Base-by-base conservation (phyloP, 2,797 vertebrate genomes). In the Natrix natrix region DNA sequence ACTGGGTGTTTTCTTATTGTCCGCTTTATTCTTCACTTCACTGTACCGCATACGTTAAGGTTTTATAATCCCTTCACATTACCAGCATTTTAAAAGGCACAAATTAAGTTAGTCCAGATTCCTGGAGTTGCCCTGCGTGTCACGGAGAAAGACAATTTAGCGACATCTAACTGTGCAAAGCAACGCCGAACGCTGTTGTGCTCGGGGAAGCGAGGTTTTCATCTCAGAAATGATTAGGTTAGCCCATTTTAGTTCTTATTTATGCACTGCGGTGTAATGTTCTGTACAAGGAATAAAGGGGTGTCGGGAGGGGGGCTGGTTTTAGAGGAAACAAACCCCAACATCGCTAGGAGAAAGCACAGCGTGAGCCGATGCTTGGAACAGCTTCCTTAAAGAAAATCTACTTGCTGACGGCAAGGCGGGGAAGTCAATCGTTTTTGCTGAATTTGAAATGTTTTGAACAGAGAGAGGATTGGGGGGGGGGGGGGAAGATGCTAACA, bases 161-260 rank as follows among this genome's bases (percentile, higher is more conserved):
- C 32, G 17, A 66, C 91, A 89, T 57, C 91, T 91, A 78, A 57
- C 93, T 89, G 52, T 91, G 52, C 69, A 83, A 93, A 89, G 55
- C 43, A 32, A 89, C 61, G 43, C 91, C 11, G 12, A 89, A 32
- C 32, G 16, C 37, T 13, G 22, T 69, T 92, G 90, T 59, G 86
- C 66, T 94, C 20, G 16, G 60, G 61, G 90, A 90, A 89, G 69
- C 55, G 55, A 69, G 55, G 56, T 89, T 94, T 94, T 91, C 90
- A 87, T 60, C 92, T 91, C 32, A 26, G 87, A 87, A 94, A 91
- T 69, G 74, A 90, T 94, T 60, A 89, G 66, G 88, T 74, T 86
- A 93, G 83, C 88, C 87, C 60, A 59, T 93, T 16, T 78, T 43
- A 0, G 54, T 52, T 66, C 22, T 69, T 52, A 37, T 37, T 61